A percentile compares a stretch with the other conserved stretches of the same genome.
phyloP scores from a whole-genome alignment of 2,797 vertebrate genomes.

The Gila robusta region DNA sequence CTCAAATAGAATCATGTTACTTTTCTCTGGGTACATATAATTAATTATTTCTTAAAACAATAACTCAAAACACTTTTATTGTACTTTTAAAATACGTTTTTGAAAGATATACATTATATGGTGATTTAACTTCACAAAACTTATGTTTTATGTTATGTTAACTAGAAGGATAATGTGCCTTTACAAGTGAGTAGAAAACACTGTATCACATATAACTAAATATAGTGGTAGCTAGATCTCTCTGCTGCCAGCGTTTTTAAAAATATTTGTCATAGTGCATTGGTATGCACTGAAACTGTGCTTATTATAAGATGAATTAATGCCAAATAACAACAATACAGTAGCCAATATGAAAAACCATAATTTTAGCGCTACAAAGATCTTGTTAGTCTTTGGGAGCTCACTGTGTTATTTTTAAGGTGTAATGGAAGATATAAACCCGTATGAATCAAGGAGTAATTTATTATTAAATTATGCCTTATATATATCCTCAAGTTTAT shows the following conservation, averaged over 20 bases:
- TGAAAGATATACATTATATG: background rate
- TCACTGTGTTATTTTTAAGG: constrained; percentile 10
- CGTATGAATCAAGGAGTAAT: constrained; percentile 4
- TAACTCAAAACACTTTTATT: background rate
- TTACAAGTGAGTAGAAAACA: constrained; percentile 15
- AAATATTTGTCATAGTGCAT: background rate
- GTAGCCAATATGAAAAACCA: background rate
- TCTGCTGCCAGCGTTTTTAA: background rate
- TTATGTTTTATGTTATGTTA: background rate
- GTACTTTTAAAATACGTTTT: background rate
- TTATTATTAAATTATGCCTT: background rate
- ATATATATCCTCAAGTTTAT: background rate
- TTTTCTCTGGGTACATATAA: background rate
- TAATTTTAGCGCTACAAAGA: constrained; percentile 28
- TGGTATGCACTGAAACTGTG: constrained; percentile 4
- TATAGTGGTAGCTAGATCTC: background rate
- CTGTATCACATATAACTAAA: constrained; percentile 16
- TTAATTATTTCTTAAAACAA: background rate
- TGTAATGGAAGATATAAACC: constrained; percentile 13
- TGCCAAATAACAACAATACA: background rate
- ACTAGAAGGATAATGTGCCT: constrained; percentile 25
- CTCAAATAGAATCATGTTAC: background rate
- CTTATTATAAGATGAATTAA: background rate
- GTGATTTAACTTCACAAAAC: background rate
- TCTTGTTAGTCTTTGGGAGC: background rate